Evolutionary conservation across 2,113 vertebrate genomes (phyloP).

Genomic region (Thalassoma bifasciatum): DNA sequence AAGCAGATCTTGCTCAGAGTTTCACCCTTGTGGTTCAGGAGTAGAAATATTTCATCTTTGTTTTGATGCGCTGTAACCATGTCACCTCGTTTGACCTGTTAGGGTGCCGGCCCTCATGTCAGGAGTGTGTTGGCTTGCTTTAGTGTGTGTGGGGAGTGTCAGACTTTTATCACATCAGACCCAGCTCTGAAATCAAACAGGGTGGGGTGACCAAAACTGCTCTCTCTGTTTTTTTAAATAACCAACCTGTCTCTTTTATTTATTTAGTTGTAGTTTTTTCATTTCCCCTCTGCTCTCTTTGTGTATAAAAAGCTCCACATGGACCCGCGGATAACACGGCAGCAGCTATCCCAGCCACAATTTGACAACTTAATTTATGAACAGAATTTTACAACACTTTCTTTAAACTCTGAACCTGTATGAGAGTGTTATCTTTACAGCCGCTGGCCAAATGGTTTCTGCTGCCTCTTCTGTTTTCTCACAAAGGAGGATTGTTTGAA

Average conservation of each 20-base stretch:
- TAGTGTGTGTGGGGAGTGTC: constrained; percentile 20
- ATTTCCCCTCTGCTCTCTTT: not conserved
- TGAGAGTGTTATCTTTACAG: constrained; percentile 31
- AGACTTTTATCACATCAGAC: constrained; percentile 50
- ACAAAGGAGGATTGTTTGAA: not conserved
- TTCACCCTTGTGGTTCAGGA: constrained; percentile 1
- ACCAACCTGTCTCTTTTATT: not conserved
- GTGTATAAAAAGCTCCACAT: not conserved
- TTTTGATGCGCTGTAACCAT: constrained; percentile 1
- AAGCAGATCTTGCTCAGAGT: constrained; percentile 23
- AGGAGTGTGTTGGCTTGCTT: constrained; percentile 18
- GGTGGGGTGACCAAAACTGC: not conserved
- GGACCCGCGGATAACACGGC: not conserved
- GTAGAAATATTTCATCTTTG: constrained; percentile 7
- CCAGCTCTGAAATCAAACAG: constrained; percentile 1
- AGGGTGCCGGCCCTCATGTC: not conserved
- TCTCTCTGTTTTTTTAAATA: not conserved
- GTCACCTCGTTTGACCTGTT: constrained; percentile 56
- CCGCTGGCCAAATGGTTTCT: not conserved
- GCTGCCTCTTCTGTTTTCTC: not conserved
- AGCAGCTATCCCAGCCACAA: not conserved
- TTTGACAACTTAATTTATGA: not conserved
- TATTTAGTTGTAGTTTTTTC: too few species aligned
- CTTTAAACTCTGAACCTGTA: not conserved
- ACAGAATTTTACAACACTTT: not conserved